Evolutionary conservation across 2,113 vertebrate genomes (phyloP).

Genomic region (Tragelaphus scriptus): DNA sequence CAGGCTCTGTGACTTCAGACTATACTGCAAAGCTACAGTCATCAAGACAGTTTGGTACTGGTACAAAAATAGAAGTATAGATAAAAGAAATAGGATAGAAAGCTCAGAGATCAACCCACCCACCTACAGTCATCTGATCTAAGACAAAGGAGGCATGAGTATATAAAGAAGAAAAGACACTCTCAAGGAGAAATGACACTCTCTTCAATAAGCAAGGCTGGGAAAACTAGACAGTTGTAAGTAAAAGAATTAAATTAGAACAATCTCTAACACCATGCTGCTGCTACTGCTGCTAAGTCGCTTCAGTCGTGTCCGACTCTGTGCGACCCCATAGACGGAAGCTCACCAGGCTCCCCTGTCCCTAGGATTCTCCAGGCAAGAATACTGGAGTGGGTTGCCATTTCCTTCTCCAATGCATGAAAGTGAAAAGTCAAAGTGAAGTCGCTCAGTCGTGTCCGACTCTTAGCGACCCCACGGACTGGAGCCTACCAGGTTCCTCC

Average conservation of each 20-base stretch:
- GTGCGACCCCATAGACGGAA: too few relatives aligned
- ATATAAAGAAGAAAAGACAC: neutral
- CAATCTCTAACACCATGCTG: neutral
- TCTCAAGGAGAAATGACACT: neutral
- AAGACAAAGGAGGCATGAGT: neutral
- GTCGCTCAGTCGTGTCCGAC: too few relatives aligned
- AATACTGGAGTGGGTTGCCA: too few relatives aligned
- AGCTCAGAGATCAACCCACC: neutral
- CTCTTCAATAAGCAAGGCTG: neutral
- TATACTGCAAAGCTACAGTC: neutral
- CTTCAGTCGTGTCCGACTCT: too few relatives aligned
- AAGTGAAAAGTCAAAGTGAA: too few relatives aligned
- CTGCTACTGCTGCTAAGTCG: too few relatives aligned
- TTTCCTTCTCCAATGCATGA: too few relatives aligned
- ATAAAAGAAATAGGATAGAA: neutral
- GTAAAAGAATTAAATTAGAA: neutral
- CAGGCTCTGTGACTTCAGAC: neutral
- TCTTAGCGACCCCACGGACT: too few relatives aligned
- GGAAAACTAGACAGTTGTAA: neutral
- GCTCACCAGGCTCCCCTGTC: too few relatives aligned
- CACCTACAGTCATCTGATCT: neutral
- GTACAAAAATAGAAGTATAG: neutral
- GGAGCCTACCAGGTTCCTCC: too few relatives aligned
- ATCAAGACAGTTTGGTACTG: neutral
- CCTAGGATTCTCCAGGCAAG: too few relatives aligned